Evolutionary conservation across 2,888 invertebrate species (phyloP).

Genomic region (Drosophila ustulata): DNA sequence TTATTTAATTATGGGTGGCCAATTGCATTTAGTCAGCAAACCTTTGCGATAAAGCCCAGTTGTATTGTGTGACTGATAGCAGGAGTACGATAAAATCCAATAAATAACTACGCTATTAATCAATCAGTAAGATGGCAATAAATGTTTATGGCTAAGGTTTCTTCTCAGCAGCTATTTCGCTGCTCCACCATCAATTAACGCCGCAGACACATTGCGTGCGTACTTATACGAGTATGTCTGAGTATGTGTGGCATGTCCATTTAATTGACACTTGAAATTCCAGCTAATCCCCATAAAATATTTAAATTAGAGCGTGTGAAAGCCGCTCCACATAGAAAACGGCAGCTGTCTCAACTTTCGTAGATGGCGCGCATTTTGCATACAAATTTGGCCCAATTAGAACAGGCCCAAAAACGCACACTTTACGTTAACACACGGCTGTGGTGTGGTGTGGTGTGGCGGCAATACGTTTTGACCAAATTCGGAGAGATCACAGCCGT

Average conservation of each 20-base stretch:
- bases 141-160: not conserved
- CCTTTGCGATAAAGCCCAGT: not conserved
- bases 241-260: conserved; percentile 3
- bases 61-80: conserved; percentile 4
- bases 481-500: conserved; percentile 28
- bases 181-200: not conserved
- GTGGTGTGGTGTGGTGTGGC: not conserved
- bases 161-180: not conserved
- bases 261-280: conserved; percentile 41
- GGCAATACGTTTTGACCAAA: conserved; percentile 58
- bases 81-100: not conserved
- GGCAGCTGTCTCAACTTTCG: conserved; percentile 56
- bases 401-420: conserved; percentile 37
- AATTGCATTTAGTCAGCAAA: too few relatives aligned
- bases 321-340: conserved; percentile 58
- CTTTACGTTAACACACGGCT: not conserved
- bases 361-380: conserved; percentile 63
- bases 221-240: not conserved
- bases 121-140: not conserved
- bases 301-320: conserved; percentile 77
- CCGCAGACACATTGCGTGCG: conserved; percentile 5
- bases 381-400: conserved; percentile 75
- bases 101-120: conserved; percentile 3
- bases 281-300: conserved; percentile 46
- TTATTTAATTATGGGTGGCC: too few relatives aligned